Evolutionary conservation across 1,140 invertebrate genomes (phyloP).

Genomic region (Drosophila bifasciata): DNA sequence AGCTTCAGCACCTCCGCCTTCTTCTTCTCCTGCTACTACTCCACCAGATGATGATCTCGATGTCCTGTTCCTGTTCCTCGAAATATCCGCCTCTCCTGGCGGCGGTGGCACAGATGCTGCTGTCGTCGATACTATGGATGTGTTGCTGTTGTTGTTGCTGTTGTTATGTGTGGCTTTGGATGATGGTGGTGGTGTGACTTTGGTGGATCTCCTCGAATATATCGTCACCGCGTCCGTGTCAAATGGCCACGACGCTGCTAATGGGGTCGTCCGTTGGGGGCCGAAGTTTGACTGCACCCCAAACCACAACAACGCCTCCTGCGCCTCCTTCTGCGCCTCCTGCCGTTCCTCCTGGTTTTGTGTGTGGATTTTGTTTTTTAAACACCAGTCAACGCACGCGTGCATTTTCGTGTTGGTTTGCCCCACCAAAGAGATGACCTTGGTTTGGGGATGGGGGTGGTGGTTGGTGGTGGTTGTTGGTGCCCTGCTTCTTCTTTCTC

Average conservation of each 20-base stretch:
- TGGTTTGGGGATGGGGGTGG: slow-evolving; percentile 42
- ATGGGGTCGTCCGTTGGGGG: no score
- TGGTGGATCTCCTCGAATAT: no score
- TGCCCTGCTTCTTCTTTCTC: neutral
- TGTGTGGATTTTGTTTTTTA: slow-evolving; percentile 60
- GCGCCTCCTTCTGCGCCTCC: neutral
- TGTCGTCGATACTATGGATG: slow-evolving; percentile 9
- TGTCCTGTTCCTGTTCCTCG: slow-evolving; percentile 2
- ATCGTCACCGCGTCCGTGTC: no score
- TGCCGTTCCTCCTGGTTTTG: slow-evolving; percentile 14
- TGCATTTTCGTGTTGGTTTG: slow-evolving; percentile 76
- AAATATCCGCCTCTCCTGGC: no score
- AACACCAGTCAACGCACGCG: slow-evolving; percentile 76
- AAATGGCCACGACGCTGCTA: no score
- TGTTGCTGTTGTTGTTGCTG: slow-evolving; percentile 6
- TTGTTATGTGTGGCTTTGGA: neutral
- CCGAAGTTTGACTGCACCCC: no score
- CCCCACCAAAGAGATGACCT: slow-evolving; percentile 67
- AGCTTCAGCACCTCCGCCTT: slow-evolving; percentile 34
- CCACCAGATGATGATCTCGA: neutral
- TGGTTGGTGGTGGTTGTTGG: slow-evolving; percentile 4
- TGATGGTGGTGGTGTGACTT: no score
- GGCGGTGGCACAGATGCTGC: slow-evolving; percentile 5
- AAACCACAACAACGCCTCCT: slow-evolving; percentile 1
- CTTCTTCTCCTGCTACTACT: slow-evolving; percentile 12